Evolutionary conservation across 1,140 invertebrate genomes (phyloP), one percentile per base, ranked within the genome.

Genomic region (Lethrus apterus): DNA sequence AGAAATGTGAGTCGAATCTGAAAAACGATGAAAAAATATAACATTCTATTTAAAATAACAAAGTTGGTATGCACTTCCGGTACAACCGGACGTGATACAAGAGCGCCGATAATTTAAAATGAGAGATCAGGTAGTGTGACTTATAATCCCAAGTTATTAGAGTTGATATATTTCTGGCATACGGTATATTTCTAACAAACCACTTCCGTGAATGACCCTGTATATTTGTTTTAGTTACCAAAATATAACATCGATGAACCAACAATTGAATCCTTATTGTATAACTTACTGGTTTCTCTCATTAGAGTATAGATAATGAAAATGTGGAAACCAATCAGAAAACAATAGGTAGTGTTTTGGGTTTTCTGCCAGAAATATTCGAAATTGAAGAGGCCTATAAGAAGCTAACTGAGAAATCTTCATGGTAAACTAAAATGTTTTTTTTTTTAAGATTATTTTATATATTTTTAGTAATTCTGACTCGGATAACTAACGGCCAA

Each of bases 321-420:
- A 69, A 75, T 44, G 58, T 68, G 9, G 41, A 59, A 23, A 64
- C n/a, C 55, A 68, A 32, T 2, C 48, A 56, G 34, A 13, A 19
- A 44, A 52, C 31, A 42, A 62, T 48, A 57, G 75, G 52, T 76
- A 84, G 84, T 14, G 84, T 93, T 15, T 69, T 96, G 0, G 76
- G 94, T 50, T 96, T 95, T 67, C 62, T 96, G 35, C 92, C 92
- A 14, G 92, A 91, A 46, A 78, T 89, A 30, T 65, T 74, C 57
- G 89, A 93, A 71, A 93, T 93, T 48, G 83, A 88, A 65, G 70
- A 78, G 36, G 61, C 86, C 46, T 53, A 71, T 50, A 61, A 46
- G 31, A 4, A 44, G 19, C 11, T 44, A 20, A 42, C 15, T 3
- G 23, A n/a, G n/a, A n/a, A n/a, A 17, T 42, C 14, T 14, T 11